Conservation (phyloP, 2,888 invertebrate genomes). For the Ornithoptera alexandrae region DNA sequence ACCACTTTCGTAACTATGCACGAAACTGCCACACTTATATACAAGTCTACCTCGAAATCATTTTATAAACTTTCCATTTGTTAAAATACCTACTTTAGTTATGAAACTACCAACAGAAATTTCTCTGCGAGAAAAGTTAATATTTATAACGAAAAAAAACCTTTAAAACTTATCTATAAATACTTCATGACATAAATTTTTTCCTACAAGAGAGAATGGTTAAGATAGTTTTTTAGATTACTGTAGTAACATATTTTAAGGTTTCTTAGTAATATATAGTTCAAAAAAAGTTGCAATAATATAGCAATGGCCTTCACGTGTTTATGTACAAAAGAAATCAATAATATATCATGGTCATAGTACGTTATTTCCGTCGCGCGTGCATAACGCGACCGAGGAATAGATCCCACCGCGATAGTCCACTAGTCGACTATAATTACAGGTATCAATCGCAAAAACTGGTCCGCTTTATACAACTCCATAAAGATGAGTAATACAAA, state of each 20-base stretch:
- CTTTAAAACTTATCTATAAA: too few relatives aligned
- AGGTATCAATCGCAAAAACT: constrained; percentile 75
- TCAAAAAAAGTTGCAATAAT: constrained; percentile 4
- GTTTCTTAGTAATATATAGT: background rate
- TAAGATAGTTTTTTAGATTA: too few relatives aligned
- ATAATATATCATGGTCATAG: constrained; percentile 54
- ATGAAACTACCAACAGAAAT: constrained; percentile 26
- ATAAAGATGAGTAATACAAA: constrained; percentile 37
- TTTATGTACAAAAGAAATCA: constrained; percentile 57
- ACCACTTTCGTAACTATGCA: constrained; percentile 56
- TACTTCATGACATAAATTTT: too few relatives aligned
- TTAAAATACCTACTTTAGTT: constrained; percentile 30
- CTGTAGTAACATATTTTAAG: too few relatives aligned
- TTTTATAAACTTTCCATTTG: constrained; percentile 36
- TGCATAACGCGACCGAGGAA: constrained; percentile 46
- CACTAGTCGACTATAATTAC: constrained; percentile 61
- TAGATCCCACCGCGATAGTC: constrained; percentile 67
- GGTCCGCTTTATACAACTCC: constrained; percentile 47
- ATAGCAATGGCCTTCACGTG: constrained; percentile 21
- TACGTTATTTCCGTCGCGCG: constrained; percentile 63
- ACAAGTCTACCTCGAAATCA: constrained; percentile 36
- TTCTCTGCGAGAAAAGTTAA: background rate
- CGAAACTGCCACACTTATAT: constrained; percentile 48
- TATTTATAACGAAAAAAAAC: background rate
- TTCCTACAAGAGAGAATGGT: too few relatives aligned